Percentiles rank a stretch among this genome's conserved stretches.
phyloP scores from a whole-genome alignment of 1,140 invertebrate species.

The Pectinophora gossypiella region DNA sequence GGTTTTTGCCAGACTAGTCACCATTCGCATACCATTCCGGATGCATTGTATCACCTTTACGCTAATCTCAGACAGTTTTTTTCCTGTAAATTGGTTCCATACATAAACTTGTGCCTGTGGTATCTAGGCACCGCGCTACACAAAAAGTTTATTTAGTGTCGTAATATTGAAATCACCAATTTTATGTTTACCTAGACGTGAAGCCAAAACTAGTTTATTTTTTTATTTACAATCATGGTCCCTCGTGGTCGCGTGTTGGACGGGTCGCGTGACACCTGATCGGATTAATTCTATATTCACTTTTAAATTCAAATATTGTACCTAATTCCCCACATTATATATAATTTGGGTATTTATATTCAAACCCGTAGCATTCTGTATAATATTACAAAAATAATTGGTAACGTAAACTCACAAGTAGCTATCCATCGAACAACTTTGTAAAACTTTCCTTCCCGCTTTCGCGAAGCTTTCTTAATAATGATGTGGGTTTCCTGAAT shows the following conservation, averaged over 20 bases:
- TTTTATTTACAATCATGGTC: not conserved
- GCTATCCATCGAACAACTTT: not conserved
- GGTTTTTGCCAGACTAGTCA: too few species aligned
- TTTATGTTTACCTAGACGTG: too few species aligned
- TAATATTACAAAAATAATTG: not conserved
- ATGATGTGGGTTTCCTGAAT: not conserved
- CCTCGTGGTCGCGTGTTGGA: slow-evolving; percentile 3
- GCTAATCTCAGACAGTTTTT: too few species aligned
- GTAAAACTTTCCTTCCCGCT: not conserved
- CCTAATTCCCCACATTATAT: not conserved
- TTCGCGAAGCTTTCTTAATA: not conserved
- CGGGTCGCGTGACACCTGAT: too few species aligned
- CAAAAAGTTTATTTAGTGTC: too few species aligned
- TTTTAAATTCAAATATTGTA: not conserved
- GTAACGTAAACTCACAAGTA: not conserved
- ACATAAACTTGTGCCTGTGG: too few species aligned
- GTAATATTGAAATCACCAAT: too few species aligned
- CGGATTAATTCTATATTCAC: slow-evolving; percentile 1
- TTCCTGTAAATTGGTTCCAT: too few species aligned
- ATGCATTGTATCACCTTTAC: too few species aligned
- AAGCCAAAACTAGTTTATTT: not conserved
- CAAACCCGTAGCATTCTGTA: too few species aligned
- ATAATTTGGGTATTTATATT: not conserved
- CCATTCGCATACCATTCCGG: too few species aligned
- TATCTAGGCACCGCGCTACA: too few species aligned